Base-by-base conservation (phyloP, 2,797 vertebrate species). In the Macropodus opercularis region DNA sequence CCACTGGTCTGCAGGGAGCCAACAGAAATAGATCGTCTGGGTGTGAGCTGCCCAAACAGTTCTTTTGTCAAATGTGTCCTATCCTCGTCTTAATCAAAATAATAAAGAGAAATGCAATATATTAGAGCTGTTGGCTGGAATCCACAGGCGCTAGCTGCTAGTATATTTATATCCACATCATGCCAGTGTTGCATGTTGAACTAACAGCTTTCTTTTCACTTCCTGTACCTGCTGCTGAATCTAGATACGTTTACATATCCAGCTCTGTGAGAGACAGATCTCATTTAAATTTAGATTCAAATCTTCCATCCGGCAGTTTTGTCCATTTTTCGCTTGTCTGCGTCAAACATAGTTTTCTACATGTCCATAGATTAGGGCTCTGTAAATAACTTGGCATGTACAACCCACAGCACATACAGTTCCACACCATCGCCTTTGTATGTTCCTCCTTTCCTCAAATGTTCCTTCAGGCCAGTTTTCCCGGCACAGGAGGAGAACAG, bases 391-490 rank as follows among this genome's bases (percentile, higher is more conserved):
- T 34, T 3, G n/a, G 29, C 47, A 47, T 18, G 43, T 32, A 24
- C 11, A 23, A 9, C 0, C 17, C 29, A 39, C 5, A 22, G 4
- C 18, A 14, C 26, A 41, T 47, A 50, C 61, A 50, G 63, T 56
- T 61, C 46, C 10, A 42, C 39, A 34, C 40, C 59, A 65, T 68
- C 76, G 24, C 10, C n/a, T 43, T 32, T 21, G 31, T 38, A 29
- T 71, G 15, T 43, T 27, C 39, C 43, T 13, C 8, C 19, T 55
- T 51, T 47, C 65, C 58, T n/a, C n/a, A n/a, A n/a, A n/a, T n/a
- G n/a, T n/a, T n/a, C n/a, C n/a, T n/a, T n/a, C n/a, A n/a, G 2
- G 62, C 49, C 56, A 4, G 49, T 31, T 59, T 78, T 71, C 66
- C 78, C 21, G 39, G 39, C 56, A 73, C 44, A 34, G 62, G 65